Conservation (phyloP, 2,797 vertebrate species). For the Helostoma temminkii region DNA sequence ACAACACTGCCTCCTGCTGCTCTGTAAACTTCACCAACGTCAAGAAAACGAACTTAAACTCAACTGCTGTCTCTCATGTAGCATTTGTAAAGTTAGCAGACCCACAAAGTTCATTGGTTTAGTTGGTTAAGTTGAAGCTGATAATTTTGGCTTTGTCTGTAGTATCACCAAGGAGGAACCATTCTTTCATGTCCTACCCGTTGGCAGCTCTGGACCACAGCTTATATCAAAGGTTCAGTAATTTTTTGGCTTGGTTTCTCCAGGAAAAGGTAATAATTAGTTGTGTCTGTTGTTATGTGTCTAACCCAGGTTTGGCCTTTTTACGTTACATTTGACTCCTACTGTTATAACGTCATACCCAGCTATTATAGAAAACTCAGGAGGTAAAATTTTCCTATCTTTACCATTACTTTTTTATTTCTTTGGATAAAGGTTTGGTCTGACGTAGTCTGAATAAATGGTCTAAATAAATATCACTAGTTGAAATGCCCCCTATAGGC, state of each 20-base stretch:
- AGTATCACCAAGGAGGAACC: neutral
- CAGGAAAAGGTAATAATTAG: neutral
- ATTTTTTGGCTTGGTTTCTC: neutral
- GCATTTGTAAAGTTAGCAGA: neutral
- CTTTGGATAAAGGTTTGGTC: too few species aligned
- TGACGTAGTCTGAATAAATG: too few species aligned
- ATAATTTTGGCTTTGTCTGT: too few species aligned
- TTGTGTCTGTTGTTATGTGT: neutral
- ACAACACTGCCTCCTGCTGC: slow-evolving; percentile 1
- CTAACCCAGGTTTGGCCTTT: too few species aligned
- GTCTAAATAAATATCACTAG: too few species aligned
- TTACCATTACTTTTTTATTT: too few species aligned
- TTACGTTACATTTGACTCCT: too few species aligned
- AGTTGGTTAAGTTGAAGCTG: neutral
- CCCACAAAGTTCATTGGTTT: neutral
- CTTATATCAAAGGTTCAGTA: neutral
- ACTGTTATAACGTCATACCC: too few species aligned
- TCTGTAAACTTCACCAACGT: neutral
- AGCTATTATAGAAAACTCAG: too few species aligned
- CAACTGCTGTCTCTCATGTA: too few species aligned
- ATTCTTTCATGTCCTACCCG: neutral
- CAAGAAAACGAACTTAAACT: neutral
- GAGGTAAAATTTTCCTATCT: too few species aligned
- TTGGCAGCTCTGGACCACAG: neutral
- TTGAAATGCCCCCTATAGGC: too few species aligned